Evolutionary conservation across 2,888 invertebrate genomes (phyloP).

Genomic region (Brachyptera putata): DNA sequence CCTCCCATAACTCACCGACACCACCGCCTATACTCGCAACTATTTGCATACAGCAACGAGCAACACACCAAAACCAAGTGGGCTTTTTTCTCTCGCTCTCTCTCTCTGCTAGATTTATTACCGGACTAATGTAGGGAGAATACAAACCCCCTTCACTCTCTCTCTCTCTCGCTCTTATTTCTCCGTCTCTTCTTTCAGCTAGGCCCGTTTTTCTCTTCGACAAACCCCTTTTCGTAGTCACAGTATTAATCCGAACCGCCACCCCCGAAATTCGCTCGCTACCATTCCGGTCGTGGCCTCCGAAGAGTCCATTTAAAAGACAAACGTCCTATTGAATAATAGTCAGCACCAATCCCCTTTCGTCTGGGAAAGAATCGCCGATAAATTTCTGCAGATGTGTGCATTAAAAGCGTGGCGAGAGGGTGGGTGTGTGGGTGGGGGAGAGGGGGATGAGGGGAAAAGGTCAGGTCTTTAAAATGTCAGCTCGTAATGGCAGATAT

Average conservation of each 20-base stretch:
- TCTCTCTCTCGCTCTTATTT: slow-evolving; percentile 4
- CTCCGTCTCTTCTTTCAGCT: slow-evolving; percentile 23
- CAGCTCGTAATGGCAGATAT: slow-evolving; percentile 33
- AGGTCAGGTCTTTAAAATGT: slow-evolving; percentile 34
- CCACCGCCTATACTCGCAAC: slow-evolving; percentile 38
- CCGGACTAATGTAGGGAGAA: slow-evolving; percentile 44
- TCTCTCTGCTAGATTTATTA: slow-evolving; percentile 44
- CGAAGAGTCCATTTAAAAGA: slow-evolving; percentile 35
- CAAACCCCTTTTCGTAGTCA: slow-evolving; percentile 26
- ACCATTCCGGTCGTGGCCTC: slow-evolving; percentile 19
- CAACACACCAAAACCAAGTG: slow-evolving; percentile 40
- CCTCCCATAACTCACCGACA: slow-evolving; percentile 49
- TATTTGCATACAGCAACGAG: slow-evolving; percentile 36
- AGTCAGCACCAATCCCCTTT: slow-evolving; percentile 29
- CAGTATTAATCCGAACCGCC: slow-evolving; percentile 33
- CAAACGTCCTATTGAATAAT: slow-evolving; percentile 35
- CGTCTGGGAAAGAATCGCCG: slow-evolving; percentile 33
- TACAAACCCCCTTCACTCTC: slow-evolving; percentile 31
- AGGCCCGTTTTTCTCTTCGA: slow-evolving; percentile 15
- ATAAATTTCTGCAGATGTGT: slow-evolving; percentile 37
- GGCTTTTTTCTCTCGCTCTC: too few relatives aligned
- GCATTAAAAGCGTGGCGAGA: slow-evolving; percentile 35
- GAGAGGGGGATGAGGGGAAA: slow-evolving; percentile 36
- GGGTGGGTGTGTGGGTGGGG: slow-evolving; percentile 35
- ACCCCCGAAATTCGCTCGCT: slow-evolving; percentile 22